These are phyloP conservation scores for Physocephala rufipes DNA, from an alignment of 2,888 invertebrate genomes.

Conservation along the genomic window DNA sequence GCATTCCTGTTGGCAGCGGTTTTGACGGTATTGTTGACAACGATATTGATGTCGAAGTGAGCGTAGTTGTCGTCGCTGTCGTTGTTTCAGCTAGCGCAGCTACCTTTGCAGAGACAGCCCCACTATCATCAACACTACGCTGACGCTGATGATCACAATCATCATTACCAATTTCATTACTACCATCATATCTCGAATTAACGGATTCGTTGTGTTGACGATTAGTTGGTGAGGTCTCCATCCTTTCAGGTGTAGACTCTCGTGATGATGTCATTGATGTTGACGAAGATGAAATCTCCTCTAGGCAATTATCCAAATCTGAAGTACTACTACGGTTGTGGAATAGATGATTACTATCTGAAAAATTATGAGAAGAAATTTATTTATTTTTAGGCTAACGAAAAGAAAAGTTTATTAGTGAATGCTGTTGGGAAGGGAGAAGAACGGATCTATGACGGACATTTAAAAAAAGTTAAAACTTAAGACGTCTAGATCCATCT, in stretches of 20 bases:
- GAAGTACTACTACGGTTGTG: constrained; percentile 48
- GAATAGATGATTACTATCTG: constrained; percentile 43
- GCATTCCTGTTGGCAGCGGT: not conserved
- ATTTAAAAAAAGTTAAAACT: too few species aligned
- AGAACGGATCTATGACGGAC: too few species aligned
- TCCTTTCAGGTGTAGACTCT: constrained; percentile 53
- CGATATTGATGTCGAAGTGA: not conserved
- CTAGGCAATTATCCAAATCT: constrained; percentile 53
- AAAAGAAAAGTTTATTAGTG: too few species aligned
- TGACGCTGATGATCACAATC: not conserved
- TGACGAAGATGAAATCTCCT: constrained; percentile 53
- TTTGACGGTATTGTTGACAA: not conserved
- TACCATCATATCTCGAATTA: not conserved
- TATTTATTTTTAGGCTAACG: not conserved
- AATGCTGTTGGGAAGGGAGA: too few species aligned
- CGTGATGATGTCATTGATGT: constrained; percentile 53
- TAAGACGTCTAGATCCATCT: too few species aligned
- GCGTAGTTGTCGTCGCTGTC: not conserved
- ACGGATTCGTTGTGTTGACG: constrained; percentile 14
- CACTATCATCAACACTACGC: not conserved
- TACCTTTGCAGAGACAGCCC: not conserved
- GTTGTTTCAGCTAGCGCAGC: not conserved
- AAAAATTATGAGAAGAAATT: constrained; percentile 20
- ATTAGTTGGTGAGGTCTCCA: too few species aligned
- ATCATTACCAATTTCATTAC: not conserved